Evolutionary conservation across 2,797 vertebrate species (phyloP).

Genomic region (Molossus molossus): DNA sequence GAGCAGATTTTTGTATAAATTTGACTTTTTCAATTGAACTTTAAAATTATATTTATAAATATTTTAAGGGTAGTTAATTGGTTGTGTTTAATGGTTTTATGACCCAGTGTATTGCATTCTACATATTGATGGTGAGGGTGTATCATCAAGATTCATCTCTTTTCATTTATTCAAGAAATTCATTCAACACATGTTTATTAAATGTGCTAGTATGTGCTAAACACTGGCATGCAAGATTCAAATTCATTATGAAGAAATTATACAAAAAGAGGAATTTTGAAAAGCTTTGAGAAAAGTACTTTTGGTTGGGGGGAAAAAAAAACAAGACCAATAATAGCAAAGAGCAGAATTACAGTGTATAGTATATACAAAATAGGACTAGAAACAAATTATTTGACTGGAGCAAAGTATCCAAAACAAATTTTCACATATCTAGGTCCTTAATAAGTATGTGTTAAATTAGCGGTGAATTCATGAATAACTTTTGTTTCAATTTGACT

Average conservation of each 20-base stretch:
- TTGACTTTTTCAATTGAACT: conserved; percentile 85
- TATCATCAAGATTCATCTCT: background rate
- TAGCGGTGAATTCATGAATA: background rate
- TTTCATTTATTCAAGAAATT: background rate
- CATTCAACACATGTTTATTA: background rate
- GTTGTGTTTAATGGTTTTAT: conserved; percentile 50
- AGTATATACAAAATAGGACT: background rate
- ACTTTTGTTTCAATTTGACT: conserved; percentile 6
- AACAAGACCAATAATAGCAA: background rate
- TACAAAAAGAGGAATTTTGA: background rate
- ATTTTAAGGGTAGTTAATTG: conserved; percentile 8
- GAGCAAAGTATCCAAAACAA: background rate
- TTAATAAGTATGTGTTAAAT: background rate
- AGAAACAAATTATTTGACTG: conserved; percentile 2
- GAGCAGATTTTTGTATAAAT: conserved; percentile 85
- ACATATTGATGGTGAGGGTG: background rate
- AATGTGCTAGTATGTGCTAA: background rate
- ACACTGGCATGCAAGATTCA: background rate
- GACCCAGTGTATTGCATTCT: background rate
- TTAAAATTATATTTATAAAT: conserved; percentile 70
- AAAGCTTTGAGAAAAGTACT: background rate
- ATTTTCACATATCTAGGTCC: background rate
- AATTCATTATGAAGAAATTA: background rate
- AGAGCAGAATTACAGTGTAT: background rate
- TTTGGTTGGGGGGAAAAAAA: background rate